These are phyloP conservation scores for Gonioctena quinquepunctata DNA, from an alignment of 1,140 invertebrate genomes.

Conservation along the genomic window DNA sequence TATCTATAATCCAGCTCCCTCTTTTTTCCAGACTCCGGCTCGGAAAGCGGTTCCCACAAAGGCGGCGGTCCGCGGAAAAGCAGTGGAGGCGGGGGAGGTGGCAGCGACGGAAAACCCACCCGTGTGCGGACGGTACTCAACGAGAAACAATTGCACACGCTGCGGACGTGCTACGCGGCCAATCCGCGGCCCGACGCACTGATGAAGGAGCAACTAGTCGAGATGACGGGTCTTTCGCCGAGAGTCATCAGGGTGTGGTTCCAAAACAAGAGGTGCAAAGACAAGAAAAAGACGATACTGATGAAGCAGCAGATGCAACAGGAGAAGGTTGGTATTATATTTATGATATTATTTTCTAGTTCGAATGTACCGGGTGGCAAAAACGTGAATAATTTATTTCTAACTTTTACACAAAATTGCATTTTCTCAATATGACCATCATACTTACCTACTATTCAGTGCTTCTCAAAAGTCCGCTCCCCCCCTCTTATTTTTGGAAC, in stretches of 20 bases:
- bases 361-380: too few species aligned
- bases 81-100: constrained; percentile 60
- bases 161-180: constrained; percentile 92
- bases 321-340: constrained; percentile 82
- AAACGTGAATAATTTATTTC: too few species aligned
- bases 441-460: too few species aligned
- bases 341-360: too few species aligned
- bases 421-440: too few species aligned
- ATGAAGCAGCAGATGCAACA: constrained; percentile 98
- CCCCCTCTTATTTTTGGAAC: too few species aligned
- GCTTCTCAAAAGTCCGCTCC: too few species aligned
- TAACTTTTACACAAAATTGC: too few species aligned
- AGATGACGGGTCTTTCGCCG: constrained; percentile 96
- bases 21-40: constrained; percentile 81
- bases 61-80: constrained; percentile 62
- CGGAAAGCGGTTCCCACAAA: constrained; percentile 82
- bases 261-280: constrained; percentile 99
- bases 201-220: constrained; percentile 99
- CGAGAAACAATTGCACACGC: constrained; percentile 96
- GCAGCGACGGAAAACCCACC: constrained; percentile 92
- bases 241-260: constrained; percentile 98
- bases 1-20: too few species aligned
- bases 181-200: constrained; percentile 97
- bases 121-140: constrained; percentile 96
- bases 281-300: constrained; percentile 96